Conservation (phyloP, 37 sponge, comb jelly and placozoan genomes). For the Axinella damicornis region DNA sequence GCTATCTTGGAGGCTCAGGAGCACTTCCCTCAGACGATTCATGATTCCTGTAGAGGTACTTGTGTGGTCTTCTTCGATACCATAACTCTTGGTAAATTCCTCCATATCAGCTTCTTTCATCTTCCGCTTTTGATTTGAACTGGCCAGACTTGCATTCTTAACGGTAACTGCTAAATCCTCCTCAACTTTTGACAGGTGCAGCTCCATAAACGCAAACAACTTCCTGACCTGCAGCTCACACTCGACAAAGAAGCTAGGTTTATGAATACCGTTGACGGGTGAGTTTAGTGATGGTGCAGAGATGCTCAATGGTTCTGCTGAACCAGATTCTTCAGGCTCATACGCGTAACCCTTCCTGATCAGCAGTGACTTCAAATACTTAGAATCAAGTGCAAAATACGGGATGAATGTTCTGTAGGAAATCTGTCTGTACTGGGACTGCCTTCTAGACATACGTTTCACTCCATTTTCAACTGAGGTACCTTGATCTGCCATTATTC, state of each 20-base stretch:
- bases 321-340: not conserved
- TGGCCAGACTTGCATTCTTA: too few species aligned
- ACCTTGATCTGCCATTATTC: too few species aligned
- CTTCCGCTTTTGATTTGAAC: too few species aligned
- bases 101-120: too few species aligned
- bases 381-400: constrained; percentile 7
- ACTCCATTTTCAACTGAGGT: too few species aligned
- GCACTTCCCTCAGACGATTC: not conserved
- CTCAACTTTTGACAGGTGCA: constrained; percentile 14
- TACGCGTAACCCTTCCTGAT: not conserved
- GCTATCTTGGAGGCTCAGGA: not conserved
- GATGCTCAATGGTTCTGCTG: not conserved
- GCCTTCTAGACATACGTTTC: too few species aligned
- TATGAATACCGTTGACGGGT: too few species aligned
- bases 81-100: not conserved
- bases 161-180: too few species aligned
- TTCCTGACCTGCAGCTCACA: constrained; percentile 2
- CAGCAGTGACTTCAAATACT: constrained; percentile 14
- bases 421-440: not conserved
- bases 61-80: not conserved
- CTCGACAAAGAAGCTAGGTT: too few species aligned
- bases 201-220: constrained; percentile 10
- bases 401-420: constrained; percentile 14
- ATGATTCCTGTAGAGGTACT: not conserved
- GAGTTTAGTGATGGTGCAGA: too few species aligned